Percentiles rank a stretch among this genome's conserved stretches.
phyloP scores from a whole-genome alignment of 2,797 vertebrate genomes.

The Trichosurus vulpecula region DNA sequence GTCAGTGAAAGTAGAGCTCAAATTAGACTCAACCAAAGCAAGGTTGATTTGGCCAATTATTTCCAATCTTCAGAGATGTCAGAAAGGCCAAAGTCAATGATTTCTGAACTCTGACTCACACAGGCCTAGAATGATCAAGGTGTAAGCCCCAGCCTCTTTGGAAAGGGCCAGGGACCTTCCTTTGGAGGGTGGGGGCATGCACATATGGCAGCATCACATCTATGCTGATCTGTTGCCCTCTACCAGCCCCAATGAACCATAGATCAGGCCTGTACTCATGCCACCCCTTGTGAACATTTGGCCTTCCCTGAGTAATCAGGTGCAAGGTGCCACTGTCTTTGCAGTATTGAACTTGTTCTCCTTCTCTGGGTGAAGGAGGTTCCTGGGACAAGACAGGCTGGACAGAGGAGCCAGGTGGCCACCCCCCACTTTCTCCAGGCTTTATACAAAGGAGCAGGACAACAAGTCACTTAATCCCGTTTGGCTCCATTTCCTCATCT shows the following conservation, averaged over 20 bases:
- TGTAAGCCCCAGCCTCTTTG: not conserved
- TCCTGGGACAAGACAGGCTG: not conserved
- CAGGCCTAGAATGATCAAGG: not conserved
- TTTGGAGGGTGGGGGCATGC: no score
- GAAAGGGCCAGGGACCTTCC: no score
- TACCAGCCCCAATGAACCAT: not conserved
- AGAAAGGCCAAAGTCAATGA: not conserved
- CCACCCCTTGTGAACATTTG: not conserved
- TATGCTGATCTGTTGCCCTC: not conserved
- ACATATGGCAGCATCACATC: not conserved
- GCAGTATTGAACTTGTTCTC: not conserved
- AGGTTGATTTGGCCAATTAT: not conserved
- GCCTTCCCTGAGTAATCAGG: not conserved
- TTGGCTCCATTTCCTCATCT: not conserved
- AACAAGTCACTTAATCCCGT: not conserved
- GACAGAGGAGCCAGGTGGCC: not conserved
- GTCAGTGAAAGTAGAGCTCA: not conserved
- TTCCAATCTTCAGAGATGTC: not conserved
- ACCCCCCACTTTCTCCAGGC: not conserved
- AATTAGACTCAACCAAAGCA: not conserved
- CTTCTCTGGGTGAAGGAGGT: not conserved
- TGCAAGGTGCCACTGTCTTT: not conserved
- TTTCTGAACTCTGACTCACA: not conserved
- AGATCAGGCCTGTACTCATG: not conserved
- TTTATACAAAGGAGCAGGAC: not conserved